phyloP scores from a whole-genome alignment of 1,140 invertebrate species.

The Pteromalus puparum region DNA sequence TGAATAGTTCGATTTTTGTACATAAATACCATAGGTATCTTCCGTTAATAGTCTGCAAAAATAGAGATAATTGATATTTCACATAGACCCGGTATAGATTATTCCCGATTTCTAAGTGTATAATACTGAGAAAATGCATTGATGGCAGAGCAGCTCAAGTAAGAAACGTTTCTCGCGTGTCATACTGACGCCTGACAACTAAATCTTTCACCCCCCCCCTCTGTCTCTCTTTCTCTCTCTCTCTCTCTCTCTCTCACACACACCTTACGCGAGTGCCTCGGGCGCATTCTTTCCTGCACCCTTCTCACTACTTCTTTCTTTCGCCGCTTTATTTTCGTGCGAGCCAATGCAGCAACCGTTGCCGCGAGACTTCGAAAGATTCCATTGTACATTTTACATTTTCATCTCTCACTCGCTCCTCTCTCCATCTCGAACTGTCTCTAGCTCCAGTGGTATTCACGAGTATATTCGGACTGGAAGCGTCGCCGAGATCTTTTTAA shows the following conservation, averaged over 20 bases:
- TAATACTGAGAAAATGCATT: conserved; percentile 47
- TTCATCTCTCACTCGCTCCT: not conserved
- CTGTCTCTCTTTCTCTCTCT: not conserved
- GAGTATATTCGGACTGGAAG: not conserved
- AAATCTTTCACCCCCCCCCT: conserved; percentile 55
- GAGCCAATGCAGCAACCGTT: conserved; percentile 2
- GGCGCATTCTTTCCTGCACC: not conserved
- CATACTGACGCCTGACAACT: conserved; percentile 58
- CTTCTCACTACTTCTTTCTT: not conserved
- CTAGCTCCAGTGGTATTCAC: not conserved
- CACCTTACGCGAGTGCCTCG: conserved; percentile 2
- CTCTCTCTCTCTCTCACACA: not conserved
- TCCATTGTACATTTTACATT: conserved; percentile 24
- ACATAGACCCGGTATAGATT: not conserved
- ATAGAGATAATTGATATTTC: not conserved
- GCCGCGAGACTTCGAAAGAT: not conserved
- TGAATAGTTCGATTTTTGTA: too few species aligned
- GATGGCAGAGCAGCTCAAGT: conserved; percentile 40
- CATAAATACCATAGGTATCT: too few species aligned
- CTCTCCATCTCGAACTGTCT: not conserved
- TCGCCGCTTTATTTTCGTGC: not conserved
- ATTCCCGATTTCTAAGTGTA: not conserved
- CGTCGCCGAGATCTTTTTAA: not conserved
- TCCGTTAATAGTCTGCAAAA: too few species aligned
- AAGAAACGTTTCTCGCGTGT: conserved; percentile 44